These are phyloP conservation scores for Tinamus major DNA, from an alignment of 2,797 vertebrate genomes.

Conservation along the genomic window DNA sequence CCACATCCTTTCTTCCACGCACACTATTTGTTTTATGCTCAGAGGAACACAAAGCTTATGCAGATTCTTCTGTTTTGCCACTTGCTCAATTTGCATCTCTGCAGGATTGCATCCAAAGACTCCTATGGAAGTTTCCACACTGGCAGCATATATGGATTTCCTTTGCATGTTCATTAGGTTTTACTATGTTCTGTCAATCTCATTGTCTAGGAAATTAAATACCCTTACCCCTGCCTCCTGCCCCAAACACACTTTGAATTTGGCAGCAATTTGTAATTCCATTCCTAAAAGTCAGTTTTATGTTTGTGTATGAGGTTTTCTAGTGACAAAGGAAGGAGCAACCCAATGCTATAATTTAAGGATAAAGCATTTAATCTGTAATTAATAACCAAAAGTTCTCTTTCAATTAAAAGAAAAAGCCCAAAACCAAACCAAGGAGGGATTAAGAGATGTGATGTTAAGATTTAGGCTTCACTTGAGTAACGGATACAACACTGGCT, in stretches of 20 bases:
- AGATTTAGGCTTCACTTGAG: slow-evolving; percentile 1
- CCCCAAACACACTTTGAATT: neutral
- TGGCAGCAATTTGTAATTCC: neutral
- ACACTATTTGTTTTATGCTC: neutral
- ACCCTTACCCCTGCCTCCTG: neutral
- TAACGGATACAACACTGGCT: neutral
- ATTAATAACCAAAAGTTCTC: slow-evolving; percentile 35
- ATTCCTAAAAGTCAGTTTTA: slow-evolving; percentile 27
- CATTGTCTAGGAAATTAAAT: slow-evolving; percentile 40
- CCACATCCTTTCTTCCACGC: neutral
- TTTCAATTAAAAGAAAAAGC: slow-evolving; percentile 23
- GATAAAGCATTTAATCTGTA: slow-evolving; percentile 26
- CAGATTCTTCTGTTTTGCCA: neutral
- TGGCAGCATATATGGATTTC: fast-evolving
- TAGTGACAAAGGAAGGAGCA: neutral
- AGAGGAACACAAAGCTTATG: neutral
- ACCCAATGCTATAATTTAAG: slow-evolving; percentile 23
- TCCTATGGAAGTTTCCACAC: neutral
- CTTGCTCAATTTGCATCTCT: neutral
- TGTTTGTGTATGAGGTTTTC: slow-evolving; percentile 13
- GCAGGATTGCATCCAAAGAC: neutral
- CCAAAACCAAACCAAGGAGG: slow-evolving; percentile 14
- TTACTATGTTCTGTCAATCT: neutral
- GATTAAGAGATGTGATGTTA: slow-evolving; percentile 26
- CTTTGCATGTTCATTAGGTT: neutral